Evolutionary conservation across 2,113 vertebrate genomes (phyloP), one percentile per base, ranked within the genome.

Genomic region (Damaliscus lunatus): DNA sequence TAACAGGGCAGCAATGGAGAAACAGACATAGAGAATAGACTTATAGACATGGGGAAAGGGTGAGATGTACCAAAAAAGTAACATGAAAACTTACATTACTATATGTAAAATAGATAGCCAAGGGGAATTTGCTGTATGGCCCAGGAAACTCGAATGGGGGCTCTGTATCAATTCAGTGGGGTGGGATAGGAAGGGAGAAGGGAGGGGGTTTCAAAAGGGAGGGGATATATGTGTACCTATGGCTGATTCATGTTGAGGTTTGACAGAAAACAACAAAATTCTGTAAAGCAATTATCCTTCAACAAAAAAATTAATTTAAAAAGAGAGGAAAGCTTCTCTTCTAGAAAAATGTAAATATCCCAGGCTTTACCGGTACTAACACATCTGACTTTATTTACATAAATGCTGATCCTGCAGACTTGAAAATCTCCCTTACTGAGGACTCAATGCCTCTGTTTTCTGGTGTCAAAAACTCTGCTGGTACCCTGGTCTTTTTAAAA

Each of bases 391-490:
- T 88, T 67, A n/a, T 60, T 55, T 93, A 64, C 17, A 14, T 83
- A 95, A 82, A 60, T 53, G 52, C 40, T 93, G 53, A 86, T 62
- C 10, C 55, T 62, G 13, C 29, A 93, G 21, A 62, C 33, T 85
- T 93, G 33, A 91, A 53, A 80, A 40, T 78, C 10, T 67, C 29
- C n/a, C 36, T 95, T 97, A 57, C 40, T 84, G 40, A 82, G 50
- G n/a, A 89, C 29, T 71, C 88, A 93, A 43, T 12, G 87, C 43
- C 87, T 87, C 21, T 90, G 33, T 97, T 82, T 86, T 62, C 87
- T 90, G 48, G 80, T 84, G 33, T 62, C 55, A 64, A 74, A 97
- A 97, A 55, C 78, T 88, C 81, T 81, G 19, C 97, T 78, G 64
- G 25, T 81, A 60, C 14, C 55, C 33, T 95, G 90, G 12, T 89